phyloP scores from a whole-genome alignment of 1,140 invertebrate species.

The Eumeta japonica region DNA sequence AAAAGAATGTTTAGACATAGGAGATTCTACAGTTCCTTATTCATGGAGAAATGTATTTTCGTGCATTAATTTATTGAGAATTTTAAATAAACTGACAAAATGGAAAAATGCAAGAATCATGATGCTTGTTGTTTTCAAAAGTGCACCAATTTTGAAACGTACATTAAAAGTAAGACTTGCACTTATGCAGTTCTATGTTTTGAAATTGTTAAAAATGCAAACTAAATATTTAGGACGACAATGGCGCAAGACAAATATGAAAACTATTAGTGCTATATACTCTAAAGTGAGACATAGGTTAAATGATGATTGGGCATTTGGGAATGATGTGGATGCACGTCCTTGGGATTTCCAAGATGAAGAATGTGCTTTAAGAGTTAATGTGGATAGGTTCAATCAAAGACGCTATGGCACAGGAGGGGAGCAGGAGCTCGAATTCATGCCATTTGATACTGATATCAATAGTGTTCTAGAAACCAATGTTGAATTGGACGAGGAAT shows the following conservation, averaged over 20 bases:
- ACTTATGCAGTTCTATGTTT: slow-evolving; percentile 97
- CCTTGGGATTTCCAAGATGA: slow-evolving; percentile 99
- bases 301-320: slow-evolving; percentile 99
- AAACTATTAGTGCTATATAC: slow-evolving; percentile 98
- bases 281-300: slow-evolving; percentile 92
- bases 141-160: slow-evolving; percentile 95
- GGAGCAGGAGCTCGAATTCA: slow-evolving; percentile 65
- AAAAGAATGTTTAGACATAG: slow-evolving; percentile 88
- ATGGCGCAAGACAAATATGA: slow-evolving; percentile 99
- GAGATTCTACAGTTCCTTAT: slow-evolving; percentile 77
- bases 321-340: slow-evolving; percentile 95
- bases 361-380: slow-evolving; percentile 89
- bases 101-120: slow-evolving; percentile 99
- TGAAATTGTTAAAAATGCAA: slow-evolving; percentile 99
- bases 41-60: slow-evolving; percentile 99
- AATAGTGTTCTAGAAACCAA: slow-evolving; percentile 78
- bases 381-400: slow-evolving; percentile 94
- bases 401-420: slow-evolving; percentile 71
- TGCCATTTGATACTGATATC: slow-evolving; percentile 83
- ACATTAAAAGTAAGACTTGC: slow-evolving; percentile 94
- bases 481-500: slow-evolving; percentile 89
- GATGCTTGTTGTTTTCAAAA: slow-evolving; percentile 99
- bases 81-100: slow-evolving; percentile 98
- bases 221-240: slow-evolving; percentile 98
- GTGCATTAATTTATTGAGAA: slow-evolving; percentile 94